These are phyloP conservation scores for Noctua janthe DNA, from an alignment of 2,888 invertebrate species.

Conservation along the genomic window DNA sequence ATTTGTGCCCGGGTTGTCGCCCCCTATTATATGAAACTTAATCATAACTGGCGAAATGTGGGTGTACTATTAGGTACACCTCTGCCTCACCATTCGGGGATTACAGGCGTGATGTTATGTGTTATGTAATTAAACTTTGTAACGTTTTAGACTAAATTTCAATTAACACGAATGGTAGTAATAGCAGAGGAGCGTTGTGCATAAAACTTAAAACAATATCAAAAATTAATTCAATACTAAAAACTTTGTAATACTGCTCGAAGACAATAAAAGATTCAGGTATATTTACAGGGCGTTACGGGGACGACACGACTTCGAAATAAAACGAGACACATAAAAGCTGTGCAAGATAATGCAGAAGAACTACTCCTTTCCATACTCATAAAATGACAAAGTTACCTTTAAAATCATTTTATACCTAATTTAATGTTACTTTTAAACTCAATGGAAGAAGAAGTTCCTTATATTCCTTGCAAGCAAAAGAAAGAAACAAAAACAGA, in stretches of 20 bases:
- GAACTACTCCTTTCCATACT: background rate
- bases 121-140: background rate
- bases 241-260: constrained; percentile 26
- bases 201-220: constrained; percentile 5
- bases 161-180: background rate
- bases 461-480: background rate
- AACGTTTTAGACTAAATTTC: background rate
- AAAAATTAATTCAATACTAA: constrained; percentile 23
- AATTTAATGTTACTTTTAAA: background rate
- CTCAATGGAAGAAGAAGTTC: background rate
- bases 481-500: background rate
- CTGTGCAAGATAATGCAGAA: constrained; percentile 8
- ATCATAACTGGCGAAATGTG: background rate
- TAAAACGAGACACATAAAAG: constrained; percentile 14
- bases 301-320: constrained; percentile 18
- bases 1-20: background rate
- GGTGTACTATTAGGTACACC: background rate
- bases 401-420: background rate
- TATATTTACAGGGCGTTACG: constrained; percentile 30
- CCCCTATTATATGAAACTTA: no score
- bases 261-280: constrained; percentile 41
- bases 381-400: background rate
- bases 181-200: constrained; percentile 6
- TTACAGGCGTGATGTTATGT: background rate
- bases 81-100: background rate